Evolutionary conservation across 2,888 invertebrate species (phyloP), one percentile per base, ranked within the genome.

Genomic region (Caenorhabditis afra): DNA sequence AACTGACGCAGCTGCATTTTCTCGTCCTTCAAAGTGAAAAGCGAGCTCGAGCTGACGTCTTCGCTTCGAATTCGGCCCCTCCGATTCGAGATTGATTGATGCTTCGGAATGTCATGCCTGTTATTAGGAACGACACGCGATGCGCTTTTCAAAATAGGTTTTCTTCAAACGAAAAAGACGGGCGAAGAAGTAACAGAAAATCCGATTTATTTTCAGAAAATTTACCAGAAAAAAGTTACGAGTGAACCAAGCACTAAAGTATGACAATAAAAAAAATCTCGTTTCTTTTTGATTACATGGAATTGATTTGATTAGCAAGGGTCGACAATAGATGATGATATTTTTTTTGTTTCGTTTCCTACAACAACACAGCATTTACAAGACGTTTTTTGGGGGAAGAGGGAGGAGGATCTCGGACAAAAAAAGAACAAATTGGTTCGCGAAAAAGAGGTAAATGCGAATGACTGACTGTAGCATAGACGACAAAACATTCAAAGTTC

Each of bases 381-480:
- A 44, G 3, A 44, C 44, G 10, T 44, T 29, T 29, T 29, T 29
- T 29, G 29, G 29, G 7, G 29, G 29, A 7, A 5, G 29, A 7
- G 29, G 3, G 29, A 7, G 23, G 47, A 55, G 45, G 55, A 55
- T 55, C 55, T 52, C 53, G 44, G 49, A 23, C 39, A 62, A 55
- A 22, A 52, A 12, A 37, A 20, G 35, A 50, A 58, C 50, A 50
- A 53, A 23, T 23, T 61, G 58, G 59, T 65, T 53, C 41, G 65
- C 65, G 53, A 58, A 45, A n/a, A n/a, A 22, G 59, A 68, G 68
- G 59, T 68, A 68, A 68, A 68, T 68, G 68, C 68, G 41, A 23
- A 45, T 68, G 68, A 68, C 59, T 68, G 58, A 29, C 29, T 29
- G 29, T 29, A 39, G 41, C 39, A 53, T 44, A 11, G 55, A 18